These are phyloP conservation scores for Porites rus DNA, from an alignment of 92 coral and sea anemone species.

Conservation along the genomic window DNA sequence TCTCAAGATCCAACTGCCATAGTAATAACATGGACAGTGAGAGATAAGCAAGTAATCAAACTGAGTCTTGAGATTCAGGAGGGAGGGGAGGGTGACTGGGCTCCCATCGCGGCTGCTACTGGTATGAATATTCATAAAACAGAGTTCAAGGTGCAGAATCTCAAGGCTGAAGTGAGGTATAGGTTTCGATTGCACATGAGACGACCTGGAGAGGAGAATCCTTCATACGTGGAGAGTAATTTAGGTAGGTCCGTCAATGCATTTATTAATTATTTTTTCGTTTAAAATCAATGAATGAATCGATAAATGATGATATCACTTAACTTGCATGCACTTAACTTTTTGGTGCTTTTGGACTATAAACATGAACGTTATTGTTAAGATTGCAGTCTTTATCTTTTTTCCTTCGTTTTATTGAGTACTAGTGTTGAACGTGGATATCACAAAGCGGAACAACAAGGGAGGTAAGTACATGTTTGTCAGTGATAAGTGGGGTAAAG, in stretches of 20 bases:
- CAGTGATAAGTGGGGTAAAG: too few species aligned
- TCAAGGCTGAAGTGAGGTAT: conserved; percentile 47
- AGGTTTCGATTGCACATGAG: conserved; percentile 57
- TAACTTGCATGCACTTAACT: too few species aligned
- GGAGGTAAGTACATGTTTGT: too few species aligned
- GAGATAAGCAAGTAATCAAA: conserved; percentile 42
- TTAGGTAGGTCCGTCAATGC: not conserved
- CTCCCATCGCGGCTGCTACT: conserved; percentile 38
- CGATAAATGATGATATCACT: too few species aligned
- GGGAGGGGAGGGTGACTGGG: conserved; percentile 31
- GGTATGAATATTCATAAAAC: conserved; percentile 6
- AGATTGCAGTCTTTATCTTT: too few species aligned
- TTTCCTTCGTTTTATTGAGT: too few species aligned
- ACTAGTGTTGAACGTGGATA: too few species aligned
- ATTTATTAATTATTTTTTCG: too few species aligned
- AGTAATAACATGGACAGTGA: conserved; percentile 57
- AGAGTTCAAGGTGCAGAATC: conserved; percentile 48
- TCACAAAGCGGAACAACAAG: too few species aligned
- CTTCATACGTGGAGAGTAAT: conserved; percentile 17
- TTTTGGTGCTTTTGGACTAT: too few species aligned
- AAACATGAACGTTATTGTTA: too few species aligned
- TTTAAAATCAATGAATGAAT: too few species aligned
- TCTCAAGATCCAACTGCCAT: conserved; percentile 48
- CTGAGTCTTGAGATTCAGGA: conserved; percentile 51
- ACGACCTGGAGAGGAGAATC: conserved; percentile 22